These are phyloP conservation scores for Donacobius atricapilla DNA, from an alignment of 2,113 vertebrate genomes.

Conservation along the genomic window DNA sequence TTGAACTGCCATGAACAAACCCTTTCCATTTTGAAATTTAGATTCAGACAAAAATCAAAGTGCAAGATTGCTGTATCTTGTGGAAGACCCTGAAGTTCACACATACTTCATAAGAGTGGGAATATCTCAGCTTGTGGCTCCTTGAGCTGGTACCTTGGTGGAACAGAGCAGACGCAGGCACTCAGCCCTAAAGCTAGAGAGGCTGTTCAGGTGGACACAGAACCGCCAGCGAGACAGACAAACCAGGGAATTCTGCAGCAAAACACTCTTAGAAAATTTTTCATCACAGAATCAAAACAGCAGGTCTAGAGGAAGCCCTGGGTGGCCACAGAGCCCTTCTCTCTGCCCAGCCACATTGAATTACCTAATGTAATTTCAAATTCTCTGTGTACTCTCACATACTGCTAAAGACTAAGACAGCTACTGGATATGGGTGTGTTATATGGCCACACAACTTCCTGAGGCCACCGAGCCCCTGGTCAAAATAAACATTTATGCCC, in stretches of 20 bases:
- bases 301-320: not conserved
- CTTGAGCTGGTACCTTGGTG: not conserved
- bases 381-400: not conserved
- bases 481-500: not conserved
- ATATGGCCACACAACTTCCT: too few species aligned
- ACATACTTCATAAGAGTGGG: not conserved
- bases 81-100: not conserved
- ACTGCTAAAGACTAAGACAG: not conserved
- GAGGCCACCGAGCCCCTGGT: not conserved
- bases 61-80: not conserved
- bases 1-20: accelerated
- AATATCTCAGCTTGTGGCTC: not conserved
- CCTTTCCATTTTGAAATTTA: not conserved
- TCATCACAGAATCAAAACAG: not conserved
- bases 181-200: not conserved
- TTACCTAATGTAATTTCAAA: not conserved
- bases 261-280: not conserved
- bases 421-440: accelerated
- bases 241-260: not conserved
- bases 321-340: not conserved
- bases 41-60: not conserved
- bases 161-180: not conserved
- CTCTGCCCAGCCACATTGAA: not conserved
- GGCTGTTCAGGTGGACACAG: not conserved
- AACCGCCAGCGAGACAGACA: not conserved